These are phyloP conservation scores for Callipepla californica DNA, from an alignment of 2,113 vertebrate species.

Conservation along the genomic window DNA sequence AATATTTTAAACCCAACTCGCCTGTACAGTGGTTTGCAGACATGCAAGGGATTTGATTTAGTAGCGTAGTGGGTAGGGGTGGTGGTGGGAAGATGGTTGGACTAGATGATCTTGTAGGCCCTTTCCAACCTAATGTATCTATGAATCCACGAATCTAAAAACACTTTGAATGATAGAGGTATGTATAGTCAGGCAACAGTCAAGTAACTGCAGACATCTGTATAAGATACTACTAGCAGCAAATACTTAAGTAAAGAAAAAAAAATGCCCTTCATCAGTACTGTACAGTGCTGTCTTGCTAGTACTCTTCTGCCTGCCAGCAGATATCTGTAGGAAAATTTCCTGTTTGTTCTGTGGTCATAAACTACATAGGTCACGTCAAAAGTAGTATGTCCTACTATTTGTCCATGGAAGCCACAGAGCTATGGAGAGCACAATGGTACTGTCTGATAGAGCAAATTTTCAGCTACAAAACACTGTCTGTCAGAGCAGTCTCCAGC, in stretches of 20 bases:
- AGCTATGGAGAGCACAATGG: no score
- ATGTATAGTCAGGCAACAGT: not conserved
- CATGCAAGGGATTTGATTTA: not conserved
- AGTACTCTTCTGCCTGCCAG: not conserved
- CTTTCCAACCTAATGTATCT: no score
- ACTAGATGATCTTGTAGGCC: no score
- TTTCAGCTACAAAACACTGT: no score
- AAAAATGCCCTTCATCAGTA: accelerated
- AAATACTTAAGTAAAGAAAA: not conserved
- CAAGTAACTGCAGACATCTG: not conserved
- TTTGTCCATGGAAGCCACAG: no score
- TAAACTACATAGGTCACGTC: not conserved
- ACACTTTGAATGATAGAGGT: not conserved
- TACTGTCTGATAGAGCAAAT: no score
- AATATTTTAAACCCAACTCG: not conserved
- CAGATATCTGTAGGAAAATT: not conserved
- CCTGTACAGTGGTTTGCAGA: not conserved
- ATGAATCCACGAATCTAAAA: not conserved
- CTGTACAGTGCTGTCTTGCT: not conserved
- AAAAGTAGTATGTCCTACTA: no score
- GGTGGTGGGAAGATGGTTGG: no score
- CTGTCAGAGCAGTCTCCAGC: no score
- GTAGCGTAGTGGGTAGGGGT: no score
- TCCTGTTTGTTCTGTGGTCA: accelerated
- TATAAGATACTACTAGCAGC: not conserved